Conservation (phyloP, 2,113 vertebrate genomes). For the Megaceryle maxima region DNA sequence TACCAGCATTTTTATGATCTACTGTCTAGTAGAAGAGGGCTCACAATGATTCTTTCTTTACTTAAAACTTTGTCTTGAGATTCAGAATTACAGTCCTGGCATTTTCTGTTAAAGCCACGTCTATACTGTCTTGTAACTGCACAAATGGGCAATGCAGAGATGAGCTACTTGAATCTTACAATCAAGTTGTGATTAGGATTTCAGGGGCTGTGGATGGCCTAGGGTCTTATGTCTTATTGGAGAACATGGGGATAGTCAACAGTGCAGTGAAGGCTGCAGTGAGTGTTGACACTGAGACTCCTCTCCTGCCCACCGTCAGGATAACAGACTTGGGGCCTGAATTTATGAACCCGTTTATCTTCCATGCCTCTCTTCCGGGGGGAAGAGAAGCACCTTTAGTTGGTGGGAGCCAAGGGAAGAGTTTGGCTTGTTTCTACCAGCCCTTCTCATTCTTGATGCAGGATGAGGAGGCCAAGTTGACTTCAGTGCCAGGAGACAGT, state of each 20-base stretch:
- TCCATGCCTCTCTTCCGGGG: background rate
- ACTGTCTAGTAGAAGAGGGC: background rate
- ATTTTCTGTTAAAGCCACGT: background rate
- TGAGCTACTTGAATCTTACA: background rate
- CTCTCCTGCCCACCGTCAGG: background rate
- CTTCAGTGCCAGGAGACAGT: background rate
- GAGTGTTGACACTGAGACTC: background rate
- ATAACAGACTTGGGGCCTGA: background rate
- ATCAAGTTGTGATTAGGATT: rapidly evolving
- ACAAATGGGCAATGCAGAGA: background rate
- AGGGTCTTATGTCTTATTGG: background rate
- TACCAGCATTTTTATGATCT: background rate
- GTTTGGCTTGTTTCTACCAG: background rate
- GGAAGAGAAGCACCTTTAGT: background rate
- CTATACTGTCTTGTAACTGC: background rate
- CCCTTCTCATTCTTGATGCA: background rate
- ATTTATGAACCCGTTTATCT: background rate
- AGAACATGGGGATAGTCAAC: background rate
- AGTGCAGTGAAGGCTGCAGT: background rate
- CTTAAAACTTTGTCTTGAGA: background rate
- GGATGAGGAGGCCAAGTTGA: background rate
- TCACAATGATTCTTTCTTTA: background rate
- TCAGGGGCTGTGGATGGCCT: background rate
- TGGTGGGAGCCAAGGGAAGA: background rate
- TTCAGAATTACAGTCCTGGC: background rate